Conservation (phyloP, 2,888 invertebrate genomes). For the Tetheella fluctuosa region DNA sequence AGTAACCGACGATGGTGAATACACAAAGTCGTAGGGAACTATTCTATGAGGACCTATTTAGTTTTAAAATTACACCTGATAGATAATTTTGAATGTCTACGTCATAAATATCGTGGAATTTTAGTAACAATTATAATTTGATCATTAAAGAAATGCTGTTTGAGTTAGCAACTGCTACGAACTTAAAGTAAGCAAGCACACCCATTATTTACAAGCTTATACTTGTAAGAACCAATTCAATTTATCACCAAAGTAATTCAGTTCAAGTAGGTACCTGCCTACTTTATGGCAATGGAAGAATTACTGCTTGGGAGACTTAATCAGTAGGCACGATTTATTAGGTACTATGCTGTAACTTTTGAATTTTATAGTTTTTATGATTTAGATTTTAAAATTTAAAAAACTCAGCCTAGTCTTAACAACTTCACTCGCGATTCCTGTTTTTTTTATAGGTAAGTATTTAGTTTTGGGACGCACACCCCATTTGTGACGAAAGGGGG, state of each 20-base stretch:
- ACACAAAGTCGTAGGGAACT: too few relatives aligned
- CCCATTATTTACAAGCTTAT: conserved; percentile 14
- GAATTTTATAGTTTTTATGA: not conserved
- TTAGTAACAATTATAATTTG: not conserved
- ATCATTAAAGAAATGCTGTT: not conserved
- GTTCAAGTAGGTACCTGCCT: conserved; percentile 1
- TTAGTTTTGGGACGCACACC: too few relatives aligned
- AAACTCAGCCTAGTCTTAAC: too few relatives aligned
- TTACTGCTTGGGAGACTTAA: not conserved
- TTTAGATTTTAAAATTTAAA: not conserved
- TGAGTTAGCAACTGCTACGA: not conserved
- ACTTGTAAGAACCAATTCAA: conserved; percentile 12
- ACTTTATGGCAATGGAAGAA: conserved; percentile 10
- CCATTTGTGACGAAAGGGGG: too few relatives aligned
- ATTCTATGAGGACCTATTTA: too few relatives aligned
- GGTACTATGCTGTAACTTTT: not conserved
- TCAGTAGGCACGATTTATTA: conserved; percentile 1
- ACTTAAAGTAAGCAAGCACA: conserved; percentile 4
- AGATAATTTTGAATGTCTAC: too few relatives aligned
- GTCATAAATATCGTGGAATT: too few relatives aligned
- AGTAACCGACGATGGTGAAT: too few relatives aligned
- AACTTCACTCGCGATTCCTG: too few relatives aligned
- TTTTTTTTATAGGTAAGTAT: too few relatives aligned
- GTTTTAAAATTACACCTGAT: too few relatives aligned
- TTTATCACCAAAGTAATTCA: conserved; percentile 13